A percentile compares a stretch with the other conserved stretches of the same genome.
Conservation (phyloP, 2,888 invertebrate genomes). For the Allophyes oxyacanthae region DNA sequence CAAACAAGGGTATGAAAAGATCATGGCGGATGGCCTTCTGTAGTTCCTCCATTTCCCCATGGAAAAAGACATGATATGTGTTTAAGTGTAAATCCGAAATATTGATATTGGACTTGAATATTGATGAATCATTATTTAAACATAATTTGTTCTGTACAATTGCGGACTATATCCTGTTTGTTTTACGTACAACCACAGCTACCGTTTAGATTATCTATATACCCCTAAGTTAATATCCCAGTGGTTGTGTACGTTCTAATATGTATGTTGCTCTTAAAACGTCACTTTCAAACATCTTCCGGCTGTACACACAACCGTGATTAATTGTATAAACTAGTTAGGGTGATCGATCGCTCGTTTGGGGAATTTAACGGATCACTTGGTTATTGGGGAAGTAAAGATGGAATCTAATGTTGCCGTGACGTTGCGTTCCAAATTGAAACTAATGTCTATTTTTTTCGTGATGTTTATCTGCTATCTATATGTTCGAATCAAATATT, state of each 20-base stretch:
- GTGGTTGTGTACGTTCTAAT: slow-evolving; percentile 1
- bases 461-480: too few relatives aligned
- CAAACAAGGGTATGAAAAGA: too few relatives aligned
- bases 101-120: too few relatives aligned
- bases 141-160: too few relatives aligned
- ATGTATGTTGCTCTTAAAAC: slow-evolving; percentile 2
- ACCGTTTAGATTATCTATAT: slow-evolving; percentile 6
- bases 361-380: slow-evolving; percentile 10
- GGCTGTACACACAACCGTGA: slow-evolving; percentile 7
- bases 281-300: slow-evolving; percentile 13
- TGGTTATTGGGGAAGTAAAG: slow-evolving; percentile 13
- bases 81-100: too few relatives aligned
- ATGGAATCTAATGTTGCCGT: slow-evolving; percentile 18
- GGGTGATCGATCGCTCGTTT: slow-evolving; percentile 24
- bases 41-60: too few relatives aligned
- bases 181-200: too few relatives aligned
- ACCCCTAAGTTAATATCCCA: background rate
- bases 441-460: slow-evolving; percentile 20
- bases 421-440: slow-evolving; percentile 18
- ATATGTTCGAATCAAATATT: too few relatives aligned
- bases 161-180: too few relatives aligned
- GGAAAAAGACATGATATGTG: too few relatives aligned
- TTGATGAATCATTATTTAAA: too few relatives aligned
- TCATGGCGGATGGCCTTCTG: too few relatives aligned
- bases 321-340: slow-evolving; percentile 15